A percentile compares a stretch with the other conserved stretches of the same genome.
These are phyloP conservation scores for Dipodomys ordii DNA, from an alignment of 2,113 vertebrate species.

Conservation along the genomic window DNA sequence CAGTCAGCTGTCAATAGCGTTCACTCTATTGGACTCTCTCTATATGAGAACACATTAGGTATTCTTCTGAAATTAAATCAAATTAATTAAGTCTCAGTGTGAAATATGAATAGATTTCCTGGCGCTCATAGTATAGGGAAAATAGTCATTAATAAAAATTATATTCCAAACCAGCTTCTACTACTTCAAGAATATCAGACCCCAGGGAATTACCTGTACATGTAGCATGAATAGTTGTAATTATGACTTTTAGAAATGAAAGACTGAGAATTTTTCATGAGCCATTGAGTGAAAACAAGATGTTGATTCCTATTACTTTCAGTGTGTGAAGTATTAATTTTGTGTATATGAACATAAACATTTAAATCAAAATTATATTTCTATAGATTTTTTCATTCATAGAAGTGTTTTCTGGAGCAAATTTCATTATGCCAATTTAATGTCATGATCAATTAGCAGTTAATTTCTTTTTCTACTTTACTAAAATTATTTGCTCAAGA, in stretches of 20 bases:
- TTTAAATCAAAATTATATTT: slow-evolving; percentile 22
- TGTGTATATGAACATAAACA: background rate
- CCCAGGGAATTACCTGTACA: background rate
- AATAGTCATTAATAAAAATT: background rate
- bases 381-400: background rate
- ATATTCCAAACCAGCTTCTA: background rate
- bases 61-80: background rate
- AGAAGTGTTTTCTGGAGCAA: background rate
- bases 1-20: background rate
- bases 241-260: background rate
- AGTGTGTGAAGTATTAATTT: background rate
- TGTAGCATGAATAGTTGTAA: too few relatives aligned
- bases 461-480: slow-evolving; percentile 31
- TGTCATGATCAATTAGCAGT: background rate
- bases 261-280: background rate
- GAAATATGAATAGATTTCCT: slow-evolving; percentile 18
- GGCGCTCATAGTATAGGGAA: background rate
- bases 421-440: background rate
- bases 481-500: slow-evolving; percentile 34
- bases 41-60: background rate
- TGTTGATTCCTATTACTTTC: background rate
- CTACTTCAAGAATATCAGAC: background rate
- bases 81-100: background rate
- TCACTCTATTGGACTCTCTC: background rate
- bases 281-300: background rate